Evolutionary conservation across 30 jellyfish, hydroid and myxozoan species (phyloP), one percentile per base, ranked within the genome.

Genomic region (Hydra vulgaris): DNA sequence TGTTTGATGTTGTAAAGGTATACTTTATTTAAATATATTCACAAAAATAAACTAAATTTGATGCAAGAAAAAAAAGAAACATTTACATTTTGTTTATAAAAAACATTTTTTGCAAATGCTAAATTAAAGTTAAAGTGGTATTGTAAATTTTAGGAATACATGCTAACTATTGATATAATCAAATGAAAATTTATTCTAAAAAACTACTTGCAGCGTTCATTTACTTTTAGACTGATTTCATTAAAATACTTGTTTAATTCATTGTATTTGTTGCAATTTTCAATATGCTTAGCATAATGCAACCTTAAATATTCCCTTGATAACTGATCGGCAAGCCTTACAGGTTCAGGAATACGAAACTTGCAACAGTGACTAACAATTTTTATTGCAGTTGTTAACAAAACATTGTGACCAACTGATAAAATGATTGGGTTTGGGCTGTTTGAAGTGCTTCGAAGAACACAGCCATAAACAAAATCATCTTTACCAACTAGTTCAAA

Each of bases 351-450:
- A 19, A 85, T 26, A 21, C 98, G 84, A 25, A 73, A 75, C 26
- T 52, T 70, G 83, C 98, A 86, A 79, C 96, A 87, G 20, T 53
- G 21, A 15, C 15, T 40, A 15, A 92, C 98, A 23, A 87, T 27
- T 7, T 80, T 71, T 23, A 54, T 76, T n/a, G 96, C 95, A 24
- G 75, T 26, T 0, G 83, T 79, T 23, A 92, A 87, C 23, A 73
- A 56, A 71, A 92, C 83, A 70, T 67, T 92, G 94, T 87, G 92
- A 22, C 98, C 98, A 66, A 92, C 55, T 17, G 98, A 92, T 16
- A 92, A 75, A 74, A 27, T 86, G 12, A 92, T 55, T 16, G 98
- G 98, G 70, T 92, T 92, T 12, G 81, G 68, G 0, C 94, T 27
- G 21, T 40, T 40, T 18, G 53, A 27, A 0, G 98, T 86, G 73